Evolutionary conservation across 2,113 vertebrate species (phyloP).

Genomic region (Pygoscelis antarcticus): DNA sequence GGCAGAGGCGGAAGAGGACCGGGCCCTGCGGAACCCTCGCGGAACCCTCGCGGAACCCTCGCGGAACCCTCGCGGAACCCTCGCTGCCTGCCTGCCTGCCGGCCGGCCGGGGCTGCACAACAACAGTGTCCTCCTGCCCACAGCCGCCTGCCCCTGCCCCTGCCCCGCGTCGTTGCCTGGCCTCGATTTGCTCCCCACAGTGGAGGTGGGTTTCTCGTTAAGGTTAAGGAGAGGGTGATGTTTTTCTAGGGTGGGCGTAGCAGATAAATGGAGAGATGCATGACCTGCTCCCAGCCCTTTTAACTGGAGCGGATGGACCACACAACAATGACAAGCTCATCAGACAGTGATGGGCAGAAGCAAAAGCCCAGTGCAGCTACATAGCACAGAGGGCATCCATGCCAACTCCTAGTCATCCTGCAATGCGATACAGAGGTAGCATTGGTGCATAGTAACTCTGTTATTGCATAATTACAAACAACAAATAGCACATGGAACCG

Average conservation of each 20-base stretch:
- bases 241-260: background rate
- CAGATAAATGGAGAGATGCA: too few species aligned
- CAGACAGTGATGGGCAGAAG: background rate
- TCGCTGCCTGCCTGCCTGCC: background rate
- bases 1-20: background rate
- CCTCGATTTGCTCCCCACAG: background rate
- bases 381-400: too few species aligned
- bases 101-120: background rate
- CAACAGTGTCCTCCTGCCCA: background rate
- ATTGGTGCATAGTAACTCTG: too few species aligned
- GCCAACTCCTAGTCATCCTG: background rate
- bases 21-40: too few species aligned
- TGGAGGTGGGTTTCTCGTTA: background rate
- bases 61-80: too few species aligned
- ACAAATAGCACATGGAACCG: background rate
- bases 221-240: background rate
- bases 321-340: background rate
- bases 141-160: background rate
- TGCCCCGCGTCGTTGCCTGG: rapidly evolving
- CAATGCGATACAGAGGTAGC: background rate
- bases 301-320: background rate
- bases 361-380: background rate
- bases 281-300: background rate
- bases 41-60: too few species aligned
- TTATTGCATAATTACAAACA: background rate